Conservation (phyloP, 2,113 vertebrate species). For the Ariopsis seemanni region DNA sequence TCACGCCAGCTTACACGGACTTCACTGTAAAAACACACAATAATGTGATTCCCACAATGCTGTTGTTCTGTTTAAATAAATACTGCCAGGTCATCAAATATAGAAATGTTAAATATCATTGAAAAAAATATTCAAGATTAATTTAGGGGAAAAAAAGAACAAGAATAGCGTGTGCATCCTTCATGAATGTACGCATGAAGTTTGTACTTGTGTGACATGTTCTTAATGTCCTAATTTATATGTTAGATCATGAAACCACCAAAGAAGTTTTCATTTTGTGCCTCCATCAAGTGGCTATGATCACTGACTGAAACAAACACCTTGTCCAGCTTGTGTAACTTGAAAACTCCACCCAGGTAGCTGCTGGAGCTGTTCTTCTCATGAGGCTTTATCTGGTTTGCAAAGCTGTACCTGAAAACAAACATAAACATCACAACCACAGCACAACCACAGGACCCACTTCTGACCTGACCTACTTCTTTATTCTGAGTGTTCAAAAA, state of each 20-base stretch:
- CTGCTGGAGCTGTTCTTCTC: constrained; percentile 49
- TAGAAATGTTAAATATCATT: neutral
- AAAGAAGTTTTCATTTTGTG: constrained; percentile 60
- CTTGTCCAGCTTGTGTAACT: constrained; percentile 48
- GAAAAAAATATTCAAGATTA: neutral
- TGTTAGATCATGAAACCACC: constrained; percentile 69
- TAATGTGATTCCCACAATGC: neutral
- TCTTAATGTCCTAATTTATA: neutral
- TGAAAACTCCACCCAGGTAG: constrained; percentile 68
- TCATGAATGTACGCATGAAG: neutral
- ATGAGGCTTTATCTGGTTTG: neutral
- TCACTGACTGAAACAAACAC: constrained; percentile 62
- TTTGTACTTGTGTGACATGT: neutral
- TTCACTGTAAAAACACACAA: neutral
- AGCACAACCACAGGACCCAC: neutral
- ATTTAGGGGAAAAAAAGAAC: no score
- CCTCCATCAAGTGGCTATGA: neutral
- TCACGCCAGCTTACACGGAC: neutral
- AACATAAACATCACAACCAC: neutral
- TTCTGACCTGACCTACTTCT: neutral
- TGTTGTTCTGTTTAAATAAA: neutral
- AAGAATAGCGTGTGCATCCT: neutral
- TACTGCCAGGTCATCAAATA: neutral
- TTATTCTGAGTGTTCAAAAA: neutral
- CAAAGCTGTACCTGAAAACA: constrained; percentile 1